phyloP scores from a whole-genome alignment of 1,140 invertebrate species.

The Anastrepha ludens region DNA sequence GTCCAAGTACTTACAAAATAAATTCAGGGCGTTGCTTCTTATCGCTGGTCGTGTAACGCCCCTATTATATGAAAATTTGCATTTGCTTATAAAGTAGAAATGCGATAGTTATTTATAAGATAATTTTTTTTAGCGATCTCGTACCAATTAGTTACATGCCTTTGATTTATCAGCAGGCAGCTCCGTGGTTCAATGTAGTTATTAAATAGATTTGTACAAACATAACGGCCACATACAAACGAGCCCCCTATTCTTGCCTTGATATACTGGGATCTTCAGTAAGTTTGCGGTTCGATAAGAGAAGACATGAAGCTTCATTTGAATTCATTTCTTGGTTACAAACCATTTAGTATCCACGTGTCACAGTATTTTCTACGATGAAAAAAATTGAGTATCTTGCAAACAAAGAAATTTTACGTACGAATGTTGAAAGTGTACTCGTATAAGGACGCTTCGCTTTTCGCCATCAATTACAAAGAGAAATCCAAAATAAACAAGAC shows the following conservation, averaged over 20 bases:
- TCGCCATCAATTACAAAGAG: too few species aligned
- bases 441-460: too few species aligned
- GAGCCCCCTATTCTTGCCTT: constrained; percentile 10
- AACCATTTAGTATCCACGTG: too few species aligned
- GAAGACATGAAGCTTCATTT: too few species aligned
- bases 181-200: background rate
- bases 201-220: background rate
- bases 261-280: too few species aligned
- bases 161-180: background rate
- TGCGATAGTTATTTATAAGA: background rate
- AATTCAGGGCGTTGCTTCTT: constrained; percentile 35
- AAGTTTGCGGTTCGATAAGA: too few species aligned
- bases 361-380: too few species aligned
- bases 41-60: background rate
- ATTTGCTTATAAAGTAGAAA: background rate
- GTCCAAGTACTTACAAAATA: background rate
- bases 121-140: background rate
- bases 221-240: background rate
- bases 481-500: too few species aligned
- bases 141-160: constrained; percentile 7
- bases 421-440: too few species aligned
- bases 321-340: too few species aligned
- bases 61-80: background rate
- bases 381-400: too few species aligned
- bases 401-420: too few species aligned